Base-by-base conservation (phyloP, 2,888 invertebrate genomes). In the Nymphalis c-album region DNA sequence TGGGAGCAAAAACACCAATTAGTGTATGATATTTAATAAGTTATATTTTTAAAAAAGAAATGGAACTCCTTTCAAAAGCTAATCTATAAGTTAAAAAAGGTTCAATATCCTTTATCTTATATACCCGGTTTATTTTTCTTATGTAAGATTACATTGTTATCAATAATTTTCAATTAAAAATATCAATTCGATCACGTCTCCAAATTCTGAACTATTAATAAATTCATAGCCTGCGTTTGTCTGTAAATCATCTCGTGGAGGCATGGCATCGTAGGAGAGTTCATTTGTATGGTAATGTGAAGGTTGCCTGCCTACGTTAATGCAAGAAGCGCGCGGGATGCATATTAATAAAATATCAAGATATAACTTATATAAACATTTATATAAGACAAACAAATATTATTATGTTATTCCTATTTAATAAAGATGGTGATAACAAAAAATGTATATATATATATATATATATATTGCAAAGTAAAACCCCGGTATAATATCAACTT, bases 231-330 rank as follows among this genome's bases (percentile, higher is more conserved):
- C 40, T 40, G 51, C 60, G 65, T 61, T 61, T 60, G 58, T 22
- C 69, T 48, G 61, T 69, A 71, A 71, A 71, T 69, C 71, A 69
- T 69, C 45, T 58, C 10, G 40, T 40, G 40, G 40, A 40, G 40
- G 61, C 64, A 62, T 62, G 69, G 55, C 70, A 62, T 69, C 71
- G 69, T 68, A 70, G 67, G 70, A 71, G 60, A 72, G 73, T 73
- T 75, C 73, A 76, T 76, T 76, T 77, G 74, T 76, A 77, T 77
- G 76, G 64, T 74, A 76, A 77, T 76, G 61, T 60, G 60, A 72
- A 73, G 73, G 73, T 71, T 69, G 64, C 50, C 69, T 71, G 64
- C 66, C 71, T 69, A 68, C 67, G 71, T 64, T 67, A 69, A 69
- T 71, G 72, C 73, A 73, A 60, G 64, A 64, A 69, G 17, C 31